Conservation (phyloP, 2,888 invertebrate genomes). For the Pycnomerus fuliginosus region DNA sequence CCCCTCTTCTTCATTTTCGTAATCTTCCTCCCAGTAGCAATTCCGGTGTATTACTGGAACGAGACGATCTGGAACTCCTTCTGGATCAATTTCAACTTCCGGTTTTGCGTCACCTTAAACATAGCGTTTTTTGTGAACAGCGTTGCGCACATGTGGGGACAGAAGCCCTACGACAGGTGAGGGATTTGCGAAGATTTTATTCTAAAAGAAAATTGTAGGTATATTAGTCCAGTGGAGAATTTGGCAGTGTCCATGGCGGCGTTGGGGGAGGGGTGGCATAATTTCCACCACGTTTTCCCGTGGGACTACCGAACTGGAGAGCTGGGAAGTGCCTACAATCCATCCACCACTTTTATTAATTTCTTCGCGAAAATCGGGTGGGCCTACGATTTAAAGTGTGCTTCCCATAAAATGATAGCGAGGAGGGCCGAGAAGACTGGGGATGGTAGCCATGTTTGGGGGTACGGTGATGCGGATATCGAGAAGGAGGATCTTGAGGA, state of each 20-base stretch:
- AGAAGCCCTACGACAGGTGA: conserved; percentile 85
- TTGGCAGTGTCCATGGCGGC: conserved; percentile 72
- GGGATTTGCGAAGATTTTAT: conserved; percentile 29
- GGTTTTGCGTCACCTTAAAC: conserved; percentile 82
- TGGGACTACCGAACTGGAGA: conserved; percentile 61
- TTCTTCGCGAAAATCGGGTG: conserved; percentile 75
- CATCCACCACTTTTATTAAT: conserved; percentile 80
- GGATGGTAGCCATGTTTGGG: conserved; percentile 65
- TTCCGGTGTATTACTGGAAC: conserved; percentile 83
- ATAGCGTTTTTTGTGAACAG: conserved; percentile 95
- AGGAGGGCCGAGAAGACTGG: conserved; percentile 60
- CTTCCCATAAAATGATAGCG: conserved; percentile 43
- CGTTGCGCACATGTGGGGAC: conserved; percentile 92
- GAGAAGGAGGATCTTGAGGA: conserved; percentile 58
- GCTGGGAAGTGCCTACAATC: conserved; percentile 56
- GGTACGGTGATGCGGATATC: conserved; percentile 64
- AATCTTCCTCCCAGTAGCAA: conserved; percentile 69
- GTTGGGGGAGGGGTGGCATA: conserved; percentile 82
- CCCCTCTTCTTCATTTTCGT: conserved; percentile 73
- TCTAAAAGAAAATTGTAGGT: conserved; percentile 54
- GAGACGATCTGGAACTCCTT: conserved; percentile 78
- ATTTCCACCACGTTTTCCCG: conserved; percentile 76
- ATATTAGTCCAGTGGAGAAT: conserved; percentile 73
- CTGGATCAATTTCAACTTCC: conserved; percentile 78
- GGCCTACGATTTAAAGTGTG: conserved; percentile 77